These are phyloP conservation scores for Galerucella pusilla DNA, from an alignment of 2,888 invertebrate species.

Conservation along the genomic window DNA sequence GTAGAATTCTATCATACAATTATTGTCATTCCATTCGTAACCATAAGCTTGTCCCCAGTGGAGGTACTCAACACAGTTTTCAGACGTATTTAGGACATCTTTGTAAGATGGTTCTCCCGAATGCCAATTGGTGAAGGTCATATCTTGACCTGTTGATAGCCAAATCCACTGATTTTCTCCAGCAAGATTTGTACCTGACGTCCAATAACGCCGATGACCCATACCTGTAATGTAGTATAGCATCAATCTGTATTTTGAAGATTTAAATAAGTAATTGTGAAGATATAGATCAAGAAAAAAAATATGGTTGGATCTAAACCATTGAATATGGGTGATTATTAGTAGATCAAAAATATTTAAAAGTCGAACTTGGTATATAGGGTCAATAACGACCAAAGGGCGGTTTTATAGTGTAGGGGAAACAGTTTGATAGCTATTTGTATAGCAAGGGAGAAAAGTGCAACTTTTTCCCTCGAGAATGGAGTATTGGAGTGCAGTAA, in stretches of 20 bases:
- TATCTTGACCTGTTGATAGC: constrained; percentile 31
- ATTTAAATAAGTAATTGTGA: neutral
- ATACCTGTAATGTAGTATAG: neutral
- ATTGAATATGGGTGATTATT: too few species aligned
- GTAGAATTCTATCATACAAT: constrained; percentile 19
- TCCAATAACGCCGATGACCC: constrained; percentile 33
- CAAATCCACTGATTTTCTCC: constrained; percentile 29
- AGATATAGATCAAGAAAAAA: neutral
- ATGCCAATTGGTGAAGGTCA: constrained; percentile 19
- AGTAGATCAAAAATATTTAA: too few species aligned
- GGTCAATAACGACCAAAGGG: too few species aligned
- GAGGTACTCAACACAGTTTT: neutral
- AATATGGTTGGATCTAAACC: neutral
- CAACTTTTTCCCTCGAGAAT: too few species aligned
- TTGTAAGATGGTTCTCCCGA: neutral
- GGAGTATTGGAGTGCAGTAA: too few species aligned
- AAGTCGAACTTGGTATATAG: too few species aligned
- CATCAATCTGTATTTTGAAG: neutral
- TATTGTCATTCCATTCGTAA: constrained; percentile 28
- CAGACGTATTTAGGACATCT: neutral
- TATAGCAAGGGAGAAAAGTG: too few species aligned
- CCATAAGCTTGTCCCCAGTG: constrained; percentile 5
- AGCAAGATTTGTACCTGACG: constrained; percentile 33
- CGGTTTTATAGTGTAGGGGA: too few species aligned
- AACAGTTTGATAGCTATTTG: too few species aligned